phyloP scores from a whole-genome alignment of 2,888 invertebrate species.

The Entomobrya proxima region DNA sequence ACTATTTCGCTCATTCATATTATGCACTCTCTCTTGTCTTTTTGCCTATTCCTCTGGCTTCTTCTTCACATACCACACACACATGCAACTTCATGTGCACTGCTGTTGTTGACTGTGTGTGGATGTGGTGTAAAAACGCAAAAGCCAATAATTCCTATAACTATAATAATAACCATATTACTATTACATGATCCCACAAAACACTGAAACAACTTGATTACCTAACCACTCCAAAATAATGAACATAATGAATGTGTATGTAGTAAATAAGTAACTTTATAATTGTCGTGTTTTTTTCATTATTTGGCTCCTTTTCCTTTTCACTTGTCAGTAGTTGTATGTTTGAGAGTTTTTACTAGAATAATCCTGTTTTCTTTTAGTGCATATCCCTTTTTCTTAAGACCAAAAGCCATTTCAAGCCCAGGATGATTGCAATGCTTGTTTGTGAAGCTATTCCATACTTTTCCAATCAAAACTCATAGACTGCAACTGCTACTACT shows the following conservation, averaged over 20 bases:
- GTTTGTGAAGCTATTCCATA: not conserved
- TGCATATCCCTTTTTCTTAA: slow-evolving; percentile 48
- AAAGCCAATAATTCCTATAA: slow-evolving; percentile 19
- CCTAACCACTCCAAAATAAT: slow-evolving; percentile 48
- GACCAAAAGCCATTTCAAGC: slow-evolving; percentile 35
- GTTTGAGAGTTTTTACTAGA: not conserved
- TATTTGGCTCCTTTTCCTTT: not conserved
- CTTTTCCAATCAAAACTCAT: slow-evolving; percentile 56
- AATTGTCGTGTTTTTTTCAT: not conserved
- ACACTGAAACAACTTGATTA: slow-evolving; percentile 59
- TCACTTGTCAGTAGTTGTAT: not conserved
- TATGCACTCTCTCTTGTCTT: not conserved
- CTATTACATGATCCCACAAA: slow-evolving; percentile 18
- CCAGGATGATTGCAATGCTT: not conserved
- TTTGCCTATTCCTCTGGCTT: slow-evolving; percentile 19
- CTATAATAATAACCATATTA: slow-evolving; percentile 17
- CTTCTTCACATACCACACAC: no score
- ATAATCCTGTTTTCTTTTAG: slow-evolving; percentile 32
- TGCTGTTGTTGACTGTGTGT: not conserved
- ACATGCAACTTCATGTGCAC: slow-evolving; percentile 22
- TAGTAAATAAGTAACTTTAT: not conserved
- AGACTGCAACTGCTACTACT: not conserved
- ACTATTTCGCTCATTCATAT: slow-evolving; percentile 24
- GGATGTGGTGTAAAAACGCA: slow-evolving; percentile 9
- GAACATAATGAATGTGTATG: not conserved